These are phyloP conservation scores for Pogonus chalceus DNA, from an alignment of 1,140 invertebrate genomes.

Conservation along the genomic window DNA sequence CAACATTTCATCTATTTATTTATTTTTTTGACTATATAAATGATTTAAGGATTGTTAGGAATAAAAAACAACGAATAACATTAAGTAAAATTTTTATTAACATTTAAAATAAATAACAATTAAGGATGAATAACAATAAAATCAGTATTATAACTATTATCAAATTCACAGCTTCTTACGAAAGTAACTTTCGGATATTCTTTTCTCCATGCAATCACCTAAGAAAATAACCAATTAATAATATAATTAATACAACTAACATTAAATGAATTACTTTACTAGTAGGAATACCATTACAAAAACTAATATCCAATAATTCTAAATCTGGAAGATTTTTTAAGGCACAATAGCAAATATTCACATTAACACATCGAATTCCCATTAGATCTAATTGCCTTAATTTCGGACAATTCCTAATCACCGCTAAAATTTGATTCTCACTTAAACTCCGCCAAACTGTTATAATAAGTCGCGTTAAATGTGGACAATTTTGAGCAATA, in stretches of 20 bases:
- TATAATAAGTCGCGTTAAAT: slow-evolving; percentile 34
- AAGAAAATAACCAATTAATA: slow-evolving; percentile 13
- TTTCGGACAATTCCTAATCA: slow-evolving; percentile 39
- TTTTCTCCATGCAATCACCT: slow-evolving; percentile 47
- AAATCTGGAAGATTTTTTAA: slow-evolving; percentile 47
- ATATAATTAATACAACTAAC: slow-evolving; percentile 11
- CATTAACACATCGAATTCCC: slow-evolving; percentile 63
- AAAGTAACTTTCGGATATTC: slow-evolving; percentile 53
- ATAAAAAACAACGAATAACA: no score
- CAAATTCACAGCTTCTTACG: slow-evolving; percentile 36
- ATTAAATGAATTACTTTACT: slow-evolving; percentile 10
- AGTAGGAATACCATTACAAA: slow-evolving; percentile 65
- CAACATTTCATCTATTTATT: no score
- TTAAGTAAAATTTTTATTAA: no score
- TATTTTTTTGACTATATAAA: no score
- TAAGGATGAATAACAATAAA: no score
- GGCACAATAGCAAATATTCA: slow-evolving; percentile 54
- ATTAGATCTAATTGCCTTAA: slow-evolving; percentile 65
- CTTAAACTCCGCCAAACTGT: slow-evolving; percentile 52
- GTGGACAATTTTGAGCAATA: slow-evolving; percentile 39
- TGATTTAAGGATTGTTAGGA: no score
- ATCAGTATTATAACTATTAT: slow-evolving; percentile 15
- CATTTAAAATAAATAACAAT: no score
- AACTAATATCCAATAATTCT: slow-evolving; percentile 72
- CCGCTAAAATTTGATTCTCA: slow-evolving; percentile 61